A percentile compares a stretch with the other conserved stretches of the same genome.
phyloP scores from a whole-genome alignment of 2,888 invertebrate species.

The Alentia gelatinosa region DNA sequence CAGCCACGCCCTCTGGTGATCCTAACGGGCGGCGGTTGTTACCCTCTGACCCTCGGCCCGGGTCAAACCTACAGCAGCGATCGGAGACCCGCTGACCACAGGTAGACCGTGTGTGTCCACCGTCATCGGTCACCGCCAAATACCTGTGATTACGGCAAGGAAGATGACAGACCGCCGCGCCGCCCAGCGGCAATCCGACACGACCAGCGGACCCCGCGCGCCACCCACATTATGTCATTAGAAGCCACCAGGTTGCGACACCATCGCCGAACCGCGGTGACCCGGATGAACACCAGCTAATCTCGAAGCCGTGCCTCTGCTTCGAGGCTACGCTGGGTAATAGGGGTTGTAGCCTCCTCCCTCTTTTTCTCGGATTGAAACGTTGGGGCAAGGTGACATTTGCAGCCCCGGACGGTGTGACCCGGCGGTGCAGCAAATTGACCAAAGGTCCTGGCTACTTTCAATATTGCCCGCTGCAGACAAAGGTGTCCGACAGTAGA shows the following conservation, averaged over 20 bases:
- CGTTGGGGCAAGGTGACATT: not conserved
- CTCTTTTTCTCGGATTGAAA: not conserved
- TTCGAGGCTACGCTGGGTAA: conserved; percentile 12
- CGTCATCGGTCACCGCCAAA: not conserved
- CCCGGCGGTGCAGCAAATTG: not conserved
- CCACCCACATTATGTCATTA: conserved; percentile 1
- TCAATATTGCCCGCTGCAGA: not conserved
- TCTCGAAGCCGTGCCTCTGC: not conserved
- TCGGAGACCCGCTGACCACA: conserved; percentile 7
- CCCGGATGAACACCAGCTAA: conserved; percentile 8
- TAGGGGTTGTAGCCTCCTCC: not conserved
- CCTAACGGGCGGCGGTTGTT: conserved; percentile 44
- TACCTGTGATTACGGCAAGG: conserved; percentile 5
- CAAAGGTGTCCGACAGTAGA: not conserved
- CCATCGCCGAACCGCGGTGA: not conserved
- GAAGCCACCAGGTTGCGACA: not conserved
- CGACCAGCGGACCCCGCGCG: not conserved
- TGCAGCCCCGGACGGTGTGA: not conserved
- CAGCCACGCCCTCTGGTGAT: not conserved
- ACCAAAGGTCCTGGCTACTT: not conserved
- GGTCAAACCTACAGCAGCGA: not conserved
- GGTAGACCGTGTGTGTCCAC: not conserved
- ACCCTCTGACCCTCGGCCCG: not conserved
- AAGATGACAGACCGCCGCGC: conserved; percentile 9
- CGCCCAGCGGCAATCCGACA: too few relatives aligned